Conservation (phyloP, 2,113 vertebrate species). For the Mesoclemmys tuberculata region DNA sequence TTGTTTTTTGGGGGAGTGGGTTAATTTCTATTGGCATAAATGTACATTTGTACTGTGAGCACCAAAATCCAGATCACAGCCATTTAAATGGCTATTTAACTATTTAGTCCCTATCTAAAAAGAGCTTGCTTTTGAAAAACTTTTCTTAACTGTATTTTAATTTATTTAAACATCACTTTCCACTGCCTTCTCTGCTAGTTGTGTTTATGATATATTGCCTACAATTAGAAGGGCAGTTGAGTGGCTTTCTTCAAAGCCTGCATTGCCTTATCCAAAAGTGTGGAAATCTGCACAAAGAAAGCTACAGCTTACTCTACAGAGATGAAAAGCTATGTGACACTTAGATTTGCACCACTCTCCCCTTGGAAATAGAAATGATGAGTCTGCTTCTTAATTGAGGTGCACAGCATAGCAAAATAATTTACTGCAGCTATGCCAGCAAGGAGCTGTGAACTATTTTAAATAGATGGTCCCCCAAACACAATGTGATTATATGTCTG, state of each 20-base stretch:
- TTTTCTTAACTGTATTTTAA: constrained; percentile 51
- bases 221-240: constrained; percentile 44
- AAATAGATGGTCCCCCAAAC: constrained; percentile 69
- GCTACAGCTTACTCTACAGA: constrained; percentile 41
- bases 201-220: constrained; percentile 54
- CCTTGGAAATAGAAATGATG: constrained; percentile 62
- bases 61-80: constrained; percentile 5
- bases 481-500: constrained; percentile 66
- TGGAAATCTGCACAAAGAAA: constrained; percentile 30
- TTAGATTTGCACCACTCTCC: constrained; percentile 66
- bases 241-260: constrained; percentile 39
- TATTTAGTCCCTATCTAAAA: not conserved
- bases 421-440: constrained; percentile 56
- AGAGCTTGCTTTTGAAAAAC: not conserved
- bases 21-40: not conserved
- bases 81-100: not conserved
- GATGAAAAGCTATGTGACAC: constrained; percentile 51
- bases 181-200: constrained; percentile 26
- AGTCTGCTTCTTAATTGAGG: constrained; percentile 67
- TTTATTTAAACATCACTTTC: constrained; percentile 20
- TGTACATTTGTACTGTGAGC: not conserved
- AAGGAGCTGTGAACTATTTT: constrained; percentile 67
- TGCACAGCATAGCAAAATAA: constrained; percentile 58
- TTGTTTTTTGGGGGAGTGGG: not conserved
- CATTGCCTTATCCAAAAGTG: not conserved